Evolutionary conservation across 2,888 invertebrate genomes (phyloP).

Genomic region (Ectobius pallidus): DNA sequence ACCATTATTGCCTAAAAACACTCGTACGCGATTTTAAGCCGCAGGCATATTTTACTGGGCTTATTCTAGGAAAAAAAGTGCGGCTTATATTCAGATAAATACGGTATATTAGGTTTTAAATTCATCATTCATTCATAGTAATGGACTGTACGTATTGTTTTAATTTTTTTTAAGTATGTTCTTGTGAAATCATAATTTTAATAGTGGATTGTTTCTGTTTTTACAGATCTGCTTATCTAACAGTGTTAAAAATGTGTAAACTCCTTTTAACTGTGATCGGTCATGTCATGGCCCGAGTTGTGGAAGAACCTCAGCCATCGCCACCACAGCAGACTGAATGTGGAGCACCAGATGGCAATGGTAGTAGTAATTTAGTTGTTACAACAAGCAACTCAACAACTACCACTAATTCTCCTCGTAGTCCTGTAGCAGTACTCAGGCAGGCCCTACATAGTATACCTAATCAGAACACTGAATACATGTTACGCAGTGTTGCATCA

Average conservation of each 20-base stretch:
- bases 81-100: too few species aligned
- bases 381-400: not conserved
- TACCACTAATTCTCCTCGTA: conserved; percentile 49
- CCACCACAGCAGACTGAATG: conserved; percentile 53
- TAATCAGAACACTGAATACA: conserved; percentile 81
- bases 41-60: too few species aligned
- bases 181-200: too few species aligned
- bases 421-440: conserved; percentile 66
- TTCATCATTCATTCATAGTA: too few species aligned
- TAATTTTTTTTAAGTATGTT: too few species aligned
- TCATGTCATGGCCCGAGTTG: conserved; percentile 71
- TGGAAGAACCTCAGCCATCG: conserved; percentile 59
- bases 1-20: too few species aligned
- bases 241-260: conserved; percentile 87
- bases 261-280: conserved; percentile 86
- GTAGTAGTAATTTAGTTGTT: conserved; percentile 22
- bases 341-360: conserved; percentile 40
- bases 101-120: too few species aligned
- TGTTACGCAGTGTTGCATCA: conserved; percentile 81
- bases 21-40: too few species aligned
- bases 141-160: too few species aligned
- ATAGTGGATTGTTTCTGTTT: too few species aligned
- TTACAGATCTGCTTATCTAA: conserved; percentile 81
- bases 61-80: too few species aligned
- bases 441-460: conserved; percentile 86